Conservation (phyloP, 2,888 invertebrate genomes). For the Scaptodrosophila latifasciaeformis region DNA sequence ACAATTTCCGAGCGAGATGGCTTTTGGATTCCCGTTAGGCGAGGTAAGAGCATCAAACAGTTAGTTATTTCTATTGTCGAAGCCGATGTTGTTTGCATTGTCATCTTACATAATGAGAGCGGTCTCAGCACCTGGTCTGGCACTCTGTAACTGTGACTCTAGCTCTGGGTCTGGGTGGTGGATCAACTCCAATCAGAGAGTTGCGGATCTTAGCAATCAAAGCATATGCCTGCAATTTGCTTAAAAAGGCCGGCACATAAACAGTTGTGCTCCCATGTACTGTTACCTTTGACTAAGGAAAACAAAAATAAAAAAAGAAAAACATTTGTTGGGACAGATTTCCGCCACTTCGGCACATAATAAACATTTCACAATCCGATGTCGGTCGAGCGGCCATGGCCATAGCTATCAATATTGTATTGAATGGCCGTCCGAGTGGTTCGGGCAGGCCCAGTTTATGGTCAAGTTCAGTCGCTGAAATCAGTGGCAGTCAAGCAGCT, state of each 20-base stretch:
- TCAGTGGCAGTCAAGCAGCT: no score
- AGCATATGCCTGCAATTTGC: conserved; percentile 48
- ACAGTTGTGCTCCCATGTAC: conserved; percentile 34
- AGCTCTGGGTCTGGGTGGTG: not conserved
- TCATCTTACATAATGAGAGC: conserved; percentile 53
- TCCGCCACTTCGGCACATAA: conserved; percentile 38
- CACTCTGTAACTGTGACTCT: no score
- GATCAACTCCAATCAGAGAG: not conserved
- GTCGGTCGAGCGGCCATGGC: no score
- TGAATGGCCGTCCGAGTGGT: not conserved
- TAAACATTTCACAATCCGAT: conserved; percentile 16
- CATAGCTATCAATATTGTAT: no score
- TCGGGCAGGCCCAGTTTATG: conserved; percentile 20
- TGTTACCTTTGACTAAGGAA: conserved; percentile 42
- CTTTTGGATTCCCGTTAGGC: not conserved
- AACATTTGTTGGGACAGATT: conserved; percentile 11
- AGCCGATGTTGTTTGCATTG: conserved; percentile 55
- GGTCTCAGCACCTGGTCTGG: no score
- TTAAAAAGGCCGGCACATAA: conserved; percentile 27
- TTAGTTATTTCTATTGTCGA: not conserved
- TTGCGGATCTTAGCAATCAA: conserved; percentile 6
- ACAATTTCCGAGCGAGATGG: not conserved
- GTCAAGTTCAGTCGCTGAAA: conserved; percentile 24
- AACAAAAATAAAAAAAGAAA: no score
- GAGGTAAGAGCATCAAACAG: not conserved